Evolutionary conservation across 1,140 invertebrate genomes (phyloP).

Genomic region (Prorops nasuta): DNA sequence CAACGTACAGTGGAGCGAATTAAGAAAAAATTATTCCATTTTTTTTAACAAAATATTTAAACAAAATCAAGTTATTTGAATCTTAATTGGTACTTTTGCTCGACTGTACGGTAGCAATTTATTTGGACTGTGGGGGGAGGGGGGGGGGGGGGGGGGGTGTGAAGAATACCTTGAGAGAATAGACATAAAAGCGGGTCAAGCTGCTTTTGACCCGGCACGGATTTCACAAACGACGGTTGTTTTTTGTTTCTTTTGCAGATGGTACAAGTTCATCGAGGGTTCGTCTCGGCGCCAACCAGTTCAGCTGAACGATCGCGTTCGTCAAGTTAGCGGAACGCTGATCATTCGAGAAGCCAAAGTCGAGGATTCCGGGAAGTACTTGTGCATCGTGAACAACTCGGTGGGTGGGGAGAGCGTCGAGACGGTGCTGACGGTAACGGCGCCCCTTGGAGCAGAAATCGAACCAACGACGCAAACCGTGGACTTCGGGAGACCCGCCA

Average conservation of each 20-base stretch:
- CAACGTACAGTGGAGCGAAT: slow-evolving; percentile 12
- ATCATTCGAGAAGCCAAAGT: slow-evolving; percentile 88
- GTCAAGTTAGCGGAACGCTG: slow-evolving; percentile 91
- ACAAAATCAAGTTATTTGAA: no score
- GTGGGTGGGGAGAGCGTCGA: slow-evolving; percentile 90
- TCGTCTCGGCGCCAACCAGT: slow-evolving; percentile 81
- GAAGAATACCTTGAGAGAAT: no score
- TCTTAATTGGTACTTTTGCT: no score
- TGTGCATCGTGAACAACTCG: slow-evolving; percentile 92
- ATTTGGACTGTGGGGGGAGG: no score
- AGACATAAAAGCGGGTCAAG: no score
- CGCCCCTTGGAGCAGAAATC: slow-evolving; percentile 81
- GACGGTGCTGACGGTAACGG: slow-evolving; percentile 89
- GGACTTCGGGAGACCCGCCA: slow-evolving; percentile 87
- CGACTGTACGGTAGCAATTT: no score
- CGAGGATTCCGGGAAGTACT: slow-evolving; percentile 89
- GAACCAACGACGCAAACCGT: slow-evolving; percentile 88
- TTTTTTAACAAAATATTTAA: slow-evolving; percentile 7
- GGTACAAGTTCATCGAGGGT: slow-evolving; percentile 90
- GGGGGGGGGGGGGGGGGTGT: no score
- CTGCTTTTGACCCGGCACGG: no score
- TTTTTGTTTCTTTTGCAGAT: slow-evolving; percentile 66
- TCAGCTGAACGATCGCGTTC: slow-evolving; percentile 79
- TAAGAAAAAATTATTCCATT: slow-evolving; percentile 3
- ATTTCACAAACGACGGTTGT: no score